Evolutionary conservation across 2,113 vertebrate species (phyloP), one percentile per base, ranked within the genome.

Genomic region (Lipotes vexillifer): DNA sequence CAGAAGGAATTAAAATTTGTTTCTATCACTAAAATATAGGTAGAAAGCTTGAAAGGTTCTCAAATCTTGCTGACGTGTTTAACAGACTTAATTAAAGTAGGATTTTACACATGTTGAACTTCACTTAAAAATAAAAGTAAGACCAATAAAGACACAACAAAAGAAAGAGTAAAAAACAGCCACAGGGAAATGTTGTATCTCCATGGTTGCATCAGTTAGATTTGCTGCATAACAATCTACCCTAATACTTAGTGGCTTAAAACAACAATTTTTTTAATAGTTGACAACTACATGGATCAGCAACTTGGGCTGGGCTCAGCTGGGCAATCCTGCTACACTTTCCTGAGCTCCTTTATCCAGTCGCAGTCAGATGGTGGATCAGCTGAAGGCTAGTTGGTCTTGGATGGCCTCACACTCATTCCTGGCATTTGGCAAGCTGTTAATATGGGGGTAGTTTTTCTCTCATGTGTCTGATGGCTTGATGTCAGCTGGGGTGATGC

Each of bases 101-200:
- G 27, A 93, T 90, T 93, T 93, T 80, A 86, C 0, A 71, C 8
- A 41, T 10, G 13, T 71, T 85, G 36, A 41, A 44, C 9, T 57
- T 89, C 20, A 85, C 66, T 92, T 61, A 89, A 93, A 88, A 94
- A 85, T 78, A 83, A 72, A 96, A 88, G 8, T 31, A 46, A 88
- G n/a, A 57, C 3, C 17, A 41, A 36, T 38, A 88, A 94, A 41
- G 52, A 66, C 21, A 71, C 27, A 41, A 46, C 83, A 95, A 95
- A 95, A 38, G 2, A 71, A 77, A 72, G 0, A 36, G 2, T 46
- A 20, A 57, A 59, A 92, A 88, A 44, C 0, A 83, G 17, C 1
- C 84, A 74, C 25, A 74, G 9, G 11, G 17, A 88, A 87, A 75
- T 20, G 57, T 4, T 36, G 11, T n/a, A 12, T 12, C 38, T 85